Conservation (phyloP, 2,797 vertebrate genomes). For the Siniperca undulata region DNA sequence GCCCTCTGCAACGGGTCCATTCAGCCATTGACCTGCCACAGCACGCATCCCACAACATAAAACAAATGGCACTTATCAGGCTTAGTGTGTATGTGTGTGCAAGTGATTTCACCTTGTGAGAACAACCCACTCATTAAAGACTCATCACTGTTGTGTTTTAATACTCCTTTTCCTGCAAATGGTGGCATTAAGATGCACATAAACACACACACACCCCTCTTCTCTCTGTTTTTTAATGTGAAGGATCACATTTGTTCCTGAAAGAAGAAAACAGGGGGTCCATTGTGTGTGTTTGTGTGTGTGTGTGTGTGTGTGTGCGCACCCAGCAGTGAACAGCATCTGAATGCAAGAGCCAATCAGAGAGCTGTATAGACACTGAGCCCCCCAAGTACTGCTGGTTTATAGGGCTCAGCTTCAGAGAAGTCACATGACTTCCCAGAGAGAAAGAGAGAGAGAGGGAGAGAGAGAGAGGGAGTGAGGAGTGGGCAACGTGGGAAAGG, state of each 20-base stretch:
- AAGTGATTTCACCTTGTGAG: slow-evolving; percentile 38
- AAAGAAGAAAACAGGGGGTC: slow-evolving; percentile 72
- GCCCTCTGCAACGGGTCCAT: slow-evolving; percentile 33
- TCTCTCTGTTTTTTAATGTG: slow-evolving; percentile 33
- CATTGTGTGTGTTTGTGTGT: slow-evolving; percentile 30
- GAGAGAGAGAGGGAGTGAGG: slow-evolving; percentile 52
- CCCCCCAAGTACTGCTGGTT: slow-evolving; percentile 85
- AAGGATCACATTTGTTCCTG: slow-evolving; percentile 68
- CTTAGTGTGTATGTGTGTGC: slow-evolving; percentile 11
- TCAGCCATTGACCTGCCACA: slow-evolving; percentile 38
- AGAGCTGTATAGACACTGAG: slow-evolving; percentile 71
- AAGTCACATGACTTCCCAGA: slow-evolving; percentile 90
- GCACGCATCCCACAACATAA: slow-evolving; percentile 27
- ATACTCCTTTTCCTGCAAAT: slow-evolving; percentile 35
- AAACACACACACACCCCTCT: slow-evolving; percentile 19
- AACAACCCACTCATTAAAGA: slow-evolving; percentile 41
- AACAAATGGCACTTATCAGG: slow-evolving; percentile 43
- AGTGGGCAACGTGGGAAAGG: slow-evolving; percentile 61
- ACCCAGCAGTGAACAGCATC: slow-evolving; percentile 50
- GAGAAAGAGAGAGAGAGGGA: slow-evolving; percentile 53
- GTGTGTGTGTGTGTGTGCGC: slow-evolving; percentile 39
- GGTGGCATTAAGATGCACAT: slow-evolving; percentile 21
- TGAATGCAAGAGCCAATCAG: slow-evolving; percentile 76
- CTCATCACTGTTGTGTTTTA: slow-evolving; percentile 30
- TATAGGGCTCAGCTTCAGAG: slow-evolving; percentile 88